Conservation (phyloP, 2,113 vertebrate genomes). For the Anolis carolinensis region DNA sequence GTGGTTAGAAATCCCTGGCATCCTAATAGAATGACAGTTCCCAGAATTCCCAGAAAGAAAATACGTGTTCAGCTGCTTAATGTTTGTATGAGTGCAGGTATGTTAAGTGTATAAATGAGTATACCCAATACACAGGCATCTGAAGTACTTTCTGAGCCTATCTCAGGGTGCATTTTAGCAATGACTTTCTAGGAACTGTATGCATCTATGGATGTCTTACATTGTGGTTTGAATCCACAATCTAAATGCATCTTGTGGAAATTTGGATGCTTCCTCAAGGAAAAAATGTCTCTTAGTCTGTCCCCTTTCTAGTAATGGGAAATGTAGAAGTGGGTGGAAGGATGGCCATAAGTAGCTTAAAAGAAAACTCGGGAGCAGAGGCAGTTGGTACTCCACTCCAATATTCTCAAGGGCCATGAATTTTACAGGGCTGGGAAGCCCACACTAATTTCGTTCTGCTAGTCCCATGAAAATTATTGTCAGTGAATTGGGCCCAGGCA, state of each 20-base stretch:
- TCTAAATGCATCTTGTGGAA: neutral
- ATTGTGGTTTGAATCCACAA: neutral
- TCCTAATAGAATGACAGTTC: neutral
- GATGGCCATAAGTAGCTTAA: neutral
- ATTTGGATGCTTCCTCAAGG: too few species aligned
- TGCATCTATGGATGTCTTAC: neutral
- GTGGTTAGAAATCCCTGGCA: neutral
- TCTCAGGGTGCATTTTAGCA: neutral
- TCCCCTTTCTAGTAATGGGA: neutral
- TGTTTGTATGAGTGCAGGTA: neutral
- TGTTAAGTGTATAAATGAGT: neutral
- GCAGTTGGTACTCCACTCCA: neutral
- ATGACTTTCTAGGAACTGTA: too few species aligned
- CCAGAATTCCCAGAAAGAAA: neutral
- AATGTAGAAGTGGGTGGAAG: neutral
- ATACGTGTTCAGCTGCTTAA: neutral
- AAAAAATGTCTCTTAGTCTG: neutral
- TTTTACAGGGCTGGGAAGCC: neutral
- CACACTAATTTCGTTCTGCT: rapidly evolving
- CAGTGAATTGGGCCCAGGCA: neutral
- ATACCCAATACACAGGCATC: neutral
- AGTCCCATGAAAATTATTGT: neutral
- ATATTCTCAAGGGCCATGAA: rapidly evolving
- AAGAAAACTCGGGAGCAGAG: neutral
- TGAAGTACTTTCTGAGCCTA: neutral